Conservation (phyloP, 2,113 vertebrate species). For the Tricholaema leucomelas region DNA sequence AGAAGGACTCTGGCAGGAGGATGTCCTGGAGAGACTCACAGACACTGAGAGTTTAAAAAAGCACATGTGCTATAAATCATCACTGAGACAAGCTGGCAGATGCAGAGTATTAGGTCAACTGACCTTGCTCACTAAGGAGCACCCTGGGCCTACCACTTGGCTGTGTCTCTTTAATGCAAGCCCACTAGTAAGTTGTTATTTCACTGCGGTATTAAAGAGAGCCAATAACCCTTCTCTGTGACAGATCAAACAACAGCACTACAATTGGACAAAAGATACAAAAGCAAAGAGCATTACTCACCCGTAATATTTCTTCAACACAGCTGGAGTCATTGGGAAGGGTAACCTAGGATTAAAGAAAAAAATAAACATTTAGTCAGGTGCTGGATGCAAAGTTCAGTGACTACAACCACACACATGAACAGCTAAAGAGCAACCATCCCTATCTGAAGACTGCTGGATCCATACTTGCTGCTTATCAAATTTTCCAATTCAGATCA, state of each 20-base stretch:
- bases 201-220: not conserved
- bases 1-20: too few species aligned
- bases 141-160: not conserved
- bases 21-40: not conserved
- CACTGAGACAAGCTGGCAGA: not conserved
- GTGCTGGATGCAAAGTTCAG: constrained; percentile 24
- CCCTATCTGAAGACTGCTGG: constrained; percentile 8
- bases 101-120: not conserved
- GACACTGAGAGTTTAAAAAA: not conserved
- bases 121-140: not conserved
- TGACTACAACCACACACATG: not conserved
- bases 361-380: constrained; percentile 14
- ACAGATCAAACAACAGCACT: not conserved
- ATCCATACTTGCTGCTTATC: not conserved
- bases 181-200: not conserved
- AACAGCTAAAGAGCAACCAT: not conserved
- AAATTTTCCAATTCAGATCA: constrained; percentile 37
- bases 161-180: not conserved
- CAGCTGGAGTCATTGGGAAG: constrained; percentile 94
- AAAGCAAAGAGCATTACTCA: constrained; percentile 75
- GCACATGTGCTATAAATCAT: not conserved
- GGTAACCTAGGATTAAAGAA: constrained; percentile 83
- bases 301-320: constrained; percentile 96
- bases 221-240: not conserved
- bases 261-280: constrained; percentile 25